Evolutionary conservation across 2,113 vertebrate species (phyloP).

Genomic region (Panurus biarmicus): DNA sequence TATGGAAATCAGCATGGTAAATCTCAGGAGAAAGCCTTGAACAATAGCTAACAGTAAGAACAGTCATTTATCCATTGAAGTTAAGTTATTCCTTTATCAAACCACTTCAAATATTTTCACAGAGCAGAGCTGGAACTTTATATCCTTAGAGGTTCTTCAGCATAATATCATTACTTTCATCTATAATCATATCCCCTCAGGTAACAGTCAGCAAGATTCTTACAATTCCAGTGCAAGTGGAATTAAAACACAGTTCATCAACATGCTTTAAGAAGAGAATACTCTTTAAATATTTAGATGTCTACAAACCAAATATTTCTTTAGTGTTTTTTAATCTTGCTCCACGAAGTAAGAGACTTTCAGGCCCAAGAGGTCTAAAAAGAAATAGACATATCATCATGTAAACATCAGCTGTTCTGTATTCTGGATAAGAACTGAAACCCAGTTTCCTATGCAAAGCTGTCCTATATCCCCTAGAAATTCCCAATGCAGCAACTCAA

Average conservation of each 20-base stretch:
- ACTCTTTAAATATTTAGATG: conserved; percentile 31
- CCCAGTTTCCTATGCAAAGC: background rate
- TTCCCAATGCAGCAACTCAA: background rate
- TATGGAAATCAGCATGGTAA: conserved; percentile 20
- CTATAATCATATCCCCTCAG: background rate
- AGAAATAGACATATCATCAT: background rate
- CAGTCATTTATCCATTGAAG: background rate
- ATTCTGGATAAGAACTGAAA: background rate
- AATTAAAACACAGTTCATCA: conserved; percentile 5
- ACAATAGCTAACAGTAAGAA: background rate
- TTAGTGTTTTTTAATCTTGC: conserved; percentile 98
- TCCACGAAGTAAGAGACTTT: conserved; percentile 94
- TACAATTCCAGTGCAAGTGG: background rate
- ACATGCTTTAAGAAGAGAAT: background rate
- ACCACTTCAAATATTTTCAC: conserved; percentile 29
- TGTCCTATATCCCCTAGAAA: background rate
- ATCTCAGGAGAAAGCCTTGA: conserved; percentile 12
- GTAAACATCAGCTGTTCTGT: background rate
- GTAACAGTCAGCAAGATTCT: background rate
- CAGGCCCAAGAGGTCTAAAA: conserved; percentile 89
- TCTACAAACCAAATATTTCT: conserved; percentile 93
- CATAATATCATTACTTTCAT: background rate
- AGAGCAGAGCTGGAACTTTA: background rate
- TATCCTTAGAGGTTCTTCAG: background rate
- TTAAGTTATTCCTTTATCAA: conserved; percentile 15